Base-by-base conservation (phyloP, 2,888 invertebrate species). In the Eugnorisma glareosa region DNA sequence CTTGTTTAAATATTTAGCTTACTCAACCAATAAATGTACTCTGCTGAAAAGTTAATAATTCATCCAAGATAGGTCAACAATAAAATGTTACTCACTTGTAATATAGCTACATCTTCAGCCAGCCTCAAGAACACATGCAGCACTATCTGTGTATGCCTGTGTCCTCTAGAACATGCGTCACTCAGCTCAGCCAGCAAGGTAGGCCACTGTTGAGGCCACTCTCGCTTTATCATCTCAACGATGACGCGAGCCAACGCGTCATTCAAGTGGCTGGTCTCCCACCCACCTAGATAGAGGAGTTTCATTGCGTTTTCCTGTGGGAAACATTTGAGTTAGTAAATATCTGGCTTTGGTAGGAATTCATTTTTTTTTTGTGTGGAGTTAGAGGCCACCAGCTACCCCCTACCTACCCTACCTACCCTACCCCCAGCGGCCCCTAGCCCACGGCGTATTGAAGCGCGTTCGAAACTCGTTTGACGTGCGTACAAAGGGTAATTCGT, bases 141-240 rank as follows among this genome's bases (percentile, higher is more conserved):
- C 8, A 99, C 99, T 74, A 99, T 97, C 94, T 99, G 99, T 21
- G 99, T 99, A 92, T 99, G 99, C 70, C 98, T 97, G 91, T 99
- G 98, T 21, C 99, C 99, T 87, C 97, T 97, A 21, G 97, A 97
- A 92, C 99, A 98, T 1, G 99, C 98, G 89, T 98, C 98, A 79
- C 98, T 98, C 2, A 99, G 97, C 93, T 99, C 99, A 0, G 97
- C 97, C 48, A 99, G 94, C 51, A 99, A 94, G 0, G 98, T 98
- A 0, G 99, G 98, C 99, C 99, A 99, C 86, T 99, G 98, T 92
- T 99, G 99, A 0, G 99, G 99, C 99, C 99, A 99, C 93, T 99
- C 99, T 18, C 99, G 97, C 92, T 99, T 99, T 73, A 99, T 98
- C 98, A 99, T 99, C 96, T 99, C 99, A 0, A 99, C 99, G 73